A percentile compares a stretch with the other conserved stretches of the same genome.
These are phyloP conservation scores for Haliaeetus leucogaster DNA, from an alignment of 2,113 vertebrate species.

Conservation along the genomic window DNA sequence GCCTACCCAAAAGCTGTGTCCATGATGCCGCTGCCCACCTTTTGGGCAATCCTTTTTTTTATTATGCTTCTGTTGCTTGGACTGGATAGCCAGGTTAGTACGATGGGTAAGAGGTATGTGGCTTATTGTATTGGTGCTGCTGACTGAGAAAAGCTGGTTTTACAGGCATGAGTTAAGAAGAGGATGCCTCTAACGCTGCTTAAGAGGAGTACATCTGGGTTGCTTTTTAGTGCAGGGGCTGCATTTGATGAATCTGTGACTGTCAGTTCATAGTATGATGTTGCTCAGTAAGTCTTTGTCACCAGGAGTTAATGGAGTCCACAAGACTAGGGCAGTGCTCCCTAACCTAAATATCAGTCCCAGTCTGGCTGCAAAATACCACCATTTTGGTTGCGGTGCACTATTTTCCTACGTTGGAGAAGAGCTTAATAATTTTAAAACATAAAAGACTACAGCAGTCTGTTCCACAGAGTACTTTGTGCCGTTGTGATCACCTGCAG, in stretches of 20 bases:
- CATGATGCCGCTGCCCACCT: constrained; percentile 97
- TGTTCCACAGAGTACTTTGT: neutral
- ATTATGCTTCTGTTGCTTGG: constrained; percentile 99
- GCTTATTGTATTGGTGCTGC: neutral
- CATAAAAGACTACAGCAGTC: neutral
- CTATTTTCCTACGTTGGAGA: neutral
- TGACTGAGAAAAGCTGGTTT: neutral
- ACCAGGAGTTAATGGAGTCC: neutral
- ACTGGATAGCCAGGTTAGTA: constrained; percentile 96
- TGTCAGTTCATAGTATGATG: neutral
- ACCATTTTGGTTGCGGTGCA: neutral
- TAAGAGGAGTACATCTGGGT: neutral
- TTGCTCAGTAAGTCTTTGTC: neutral
- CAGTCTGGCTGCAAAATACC: neutral
- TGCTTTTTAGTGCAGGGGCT: neutral
- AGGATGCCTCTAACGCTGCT: neutral
- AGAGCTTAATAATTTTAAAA: neutral
- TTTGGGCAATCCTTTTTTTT: constrained; percentile 98
- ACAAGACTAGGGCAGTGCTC: neutral
- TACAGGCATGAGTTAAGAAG: neutral
- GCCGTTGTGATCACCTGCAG: neutral
- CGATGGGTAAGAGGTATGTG: neutral
- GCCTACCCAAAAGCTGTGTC: constrained; percentile 98
- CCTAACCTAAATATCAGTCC: neutral
- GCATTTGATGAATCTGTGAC: neutral